Evolutionary conservation across 2,888 invertebrate species (phyloP).

Genomic region (Pseudeuparius sepicola): DNA sequence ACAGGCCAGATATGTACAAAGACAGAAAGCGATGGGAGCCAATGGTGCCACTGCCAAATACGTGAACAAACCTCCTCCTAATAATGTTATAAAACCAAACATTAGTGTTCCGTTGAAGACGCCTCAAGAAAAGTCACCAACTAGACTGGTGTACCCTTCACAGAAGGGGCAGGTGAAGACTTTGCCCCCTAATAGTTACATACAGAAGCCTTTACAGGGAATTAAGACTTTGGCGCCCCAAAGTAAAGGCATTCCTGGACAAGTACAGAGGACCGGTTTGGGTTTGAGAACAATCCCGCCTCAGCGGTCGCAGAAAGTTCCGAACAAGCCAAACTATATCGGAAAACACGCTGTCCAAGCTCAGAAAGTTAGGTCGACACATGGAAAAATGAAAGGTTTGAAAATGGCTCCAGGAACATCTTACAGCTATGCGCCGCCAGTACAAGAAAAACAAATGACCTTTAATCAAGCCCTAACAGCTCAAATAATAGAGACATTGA

Average conservation of each 20-base stretch:
- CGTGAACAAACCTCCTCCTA: constrained; percentile 28
- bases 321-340: constrained; percentile 38
- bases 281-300: constrained; percentile 38
- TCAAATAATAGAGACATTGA: constrained; percentile 51
- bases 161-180: constrained; percentile 36
- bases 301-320: constrained; percentile 33
- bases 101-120: constrained; percentile 23
- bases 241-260: constrained; percentile 28
- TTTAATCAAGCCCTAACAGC: constrained; percentile 54
- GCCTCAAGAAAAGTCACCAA: constrained; percentile 25
- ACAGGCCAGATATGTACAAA: constrained; percentile 29
- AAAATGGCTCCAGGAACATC: constrained; percentile 10
- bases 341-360: constrained; percentile 40
- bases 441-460: constrained; percentile 40
- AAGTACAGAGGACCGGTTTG: constrained; percentile 32
- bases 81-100: constrained; percentile 23
- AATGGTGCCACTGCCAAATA: constrained; percentile 34
- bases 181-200: constrained; percentile 31
- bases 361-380: constrained; percentile 31
- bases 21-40: constrained; percentile 32
- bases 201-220: constrained; percentile 27
- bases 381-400: constrained; percentile 16
- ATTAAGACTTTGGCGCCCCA: constrained; percentile 36
- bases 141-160: constrained; percentile 31
- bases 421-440: constrained; percentile 19